Evolutionary conservation across 2,888 invertebrate genomes (phyloP).

Genomic region (Pedicia rivosa): DNA sequence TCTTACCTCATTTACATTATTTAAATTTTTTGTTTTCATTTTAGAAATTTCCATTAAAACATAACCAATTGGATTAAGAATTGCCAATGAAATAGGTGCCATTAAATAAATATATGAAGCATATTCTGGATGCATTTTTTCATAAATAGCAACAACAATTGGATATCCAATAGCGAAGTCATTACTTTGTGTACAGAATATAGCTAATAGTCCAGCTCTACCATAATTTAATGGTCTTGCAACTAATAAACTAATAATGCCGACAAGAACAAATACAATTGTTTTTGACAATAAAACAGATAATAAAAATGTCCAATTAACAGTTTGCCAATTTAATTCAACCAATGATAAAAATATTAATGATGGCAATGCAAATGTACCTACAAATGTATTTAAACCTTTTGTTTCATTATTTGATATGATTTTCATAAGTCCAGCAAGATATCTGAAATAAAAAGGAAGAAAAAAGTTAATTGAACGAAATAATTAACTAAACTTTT

Average conservation of each 20-base stretch:
- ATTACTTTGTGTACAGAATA: conserved; percentile 93
- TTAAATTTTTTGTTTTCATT: conserved; percentile 17
- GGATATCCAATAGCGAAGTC: conserved; percentile 95
- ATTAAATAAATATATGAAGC: conserved; percentile 80
- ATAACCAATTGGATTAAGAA: conserved; percentile 85
- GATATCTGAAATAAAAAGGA: conserved; percentile 41
- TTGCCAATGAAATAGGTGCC: conserved; percentile 84
- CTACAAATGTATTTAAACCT: conserved; percentile 84
- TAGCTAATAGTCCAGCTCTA: conserved; percentile 78
- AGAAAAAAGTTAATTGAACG: conserved; percentile 6
- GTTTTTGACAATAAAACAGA: conserved; percentile 76
- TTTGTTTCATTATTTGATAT: conserved; percentile 72
- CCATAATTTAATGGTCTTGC: conserved; percentile 69
- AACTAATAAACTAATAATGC: conserved; percentile 59
- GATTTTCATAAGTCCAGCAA: conserved; percentile 68
- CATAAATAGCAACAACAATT: conserved; percentile 77
- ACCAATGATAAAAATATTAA: conserved; percentile 83
- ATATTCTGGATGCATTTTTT: conserved; percentile 75
- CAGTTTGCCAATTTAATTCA: conserved; percentile 60
- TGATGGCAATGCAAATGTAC: conserved; percentile 83
- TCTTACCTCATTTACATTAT: conserved; percentile 19
- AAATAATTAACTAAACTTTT: too few relatives aligned
- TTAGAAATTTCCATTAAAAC: conserved; percentile 66
- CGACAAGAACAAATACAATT: conserved; percentile 65
- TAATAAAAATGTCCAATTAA: conserved; percentile 84